Conservation (phyloP, 2,113 vertebrate genomes). For the Vidua macroura region DNA sequence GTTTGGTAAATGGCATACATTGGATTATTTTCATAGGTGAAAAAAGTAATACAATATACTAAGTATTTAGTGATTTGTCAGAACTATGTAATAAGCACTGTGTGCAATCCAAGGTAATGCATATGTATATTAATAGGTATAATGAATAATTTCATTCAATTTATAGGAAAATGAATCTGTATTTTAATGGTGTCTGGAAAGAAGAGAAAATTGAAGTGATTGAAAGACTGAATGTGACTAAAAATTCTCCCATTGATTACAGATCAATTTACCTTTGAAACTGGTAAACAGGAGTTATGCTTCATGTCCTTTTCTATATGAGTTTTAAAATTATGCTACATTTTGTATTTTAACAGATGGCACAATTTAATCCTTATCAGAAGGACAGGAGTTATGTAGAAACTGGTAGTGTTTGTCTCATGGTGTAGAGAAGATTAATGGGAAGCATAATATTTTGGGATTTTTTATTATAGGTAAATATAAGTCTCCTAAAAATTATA, state of each 20-base stretch:
- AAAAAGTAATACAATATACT: constrained; percentile 50
- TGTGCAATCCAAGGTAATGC: constrained; percentile 33
- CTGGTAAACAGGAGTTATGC: neutral
- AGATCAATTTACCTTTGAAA: constrained; percentile 64
- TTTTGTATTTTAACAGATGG: constrained; percentile 29
- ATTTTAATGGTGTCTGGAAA: constrained; percentile 16
- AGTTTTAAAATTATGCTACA: constrained; percentile 3
- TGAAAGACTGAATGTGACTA: constrained; percentile 47
- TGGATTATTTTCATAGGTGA: constrained; percentile 1
- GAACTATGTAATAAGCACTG: neutral
- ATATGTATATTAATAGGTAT: constrained; percentile 51
- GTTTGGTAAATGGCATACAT: constrained; percentile 5
- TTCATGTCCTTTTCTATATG: constrained; percentile 13
- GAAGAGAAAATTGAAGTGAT: constrained; percentile 48
- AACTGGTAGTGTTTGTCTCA: neutral
- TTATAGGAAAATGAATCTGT: constrained; percentile 1
- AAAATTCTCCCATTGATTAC: constrained; percentile 44
- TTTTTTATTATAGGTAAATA: neutral
- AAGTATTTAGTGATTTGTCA: neutral
- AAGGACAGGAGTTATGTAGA: neutral
- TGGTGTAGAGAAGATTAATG: constrained; percentile 13
- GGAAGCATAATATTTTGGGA: neutral
- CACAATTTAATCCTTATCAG: constrained; percentile 10
- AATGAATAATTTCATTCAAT: constrained; percentile 45
- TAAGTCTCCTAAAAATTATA: neutral